Percentiles rank a stretch among this genome's conserved stretches.
Evolutionary conservation across 2,797 vertebrate species (phyloP).

Genomic region (Sebastes hubbsi): DNA sequence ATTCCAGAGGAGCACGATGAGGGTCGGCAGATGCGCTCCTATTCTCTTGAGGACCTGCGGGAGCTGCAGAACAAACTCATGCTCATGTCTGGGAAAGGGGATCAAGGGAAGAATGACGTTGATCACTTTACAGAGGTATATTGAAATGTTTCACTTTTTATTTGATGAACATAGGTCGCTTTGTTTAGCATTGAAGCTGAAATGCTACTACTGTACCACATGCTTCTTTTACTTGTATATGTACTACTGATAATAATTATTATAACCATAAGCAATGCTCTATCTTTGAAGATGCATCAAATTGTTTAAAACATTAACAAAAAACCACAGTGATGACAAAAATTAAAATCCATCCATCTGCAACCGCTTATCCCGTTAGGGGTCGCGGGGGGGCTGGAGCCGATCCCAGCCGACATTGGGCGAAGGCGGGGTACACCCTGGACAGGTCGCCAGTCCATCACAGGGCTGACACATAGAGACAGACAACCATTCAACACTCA

Average conservation of each 20-base stretch:
- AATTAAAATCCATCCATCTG: no score
- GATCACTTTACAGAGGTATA: constrained; percentile 93
- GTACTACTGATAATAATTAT: background rate
- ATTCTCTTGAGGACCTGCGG: constrained; percentile 89
- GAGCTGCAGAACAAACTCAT: constrained; percentile 97
- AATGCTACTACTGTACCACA: background rate
- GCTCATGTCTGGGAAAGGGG: constrained; percentile 96
- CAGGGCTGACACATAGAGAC: no score
- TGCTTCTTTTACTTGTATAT: background rate
- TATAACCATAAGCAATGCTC: background rate
- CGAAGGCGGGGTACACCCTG: no score
- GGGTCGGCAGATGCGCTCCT: constrained; percentile 64
- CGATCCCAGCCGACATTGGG: no score
- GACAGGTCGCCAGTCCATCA: no score
- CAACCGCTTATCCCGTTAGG: no score
- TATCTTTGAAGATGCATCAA: background rate
- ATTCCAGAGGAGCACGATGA: constrained; percentile 82
- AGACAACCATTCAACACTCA: no score
- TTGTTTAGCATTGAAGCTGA: background rate
- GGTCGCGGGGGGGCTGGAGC: no score
- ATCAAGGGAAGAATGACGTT: constrained; percentile 89
- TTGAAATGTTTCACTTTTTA: background rate
- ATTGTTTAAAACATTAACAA: background rate
- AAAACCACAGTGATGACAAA: background rate
- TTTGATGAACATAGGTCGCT: background rate